Conservation (phyloP, 2,797 vertebrate genomes). For the Gallinago stenura region DNA sequence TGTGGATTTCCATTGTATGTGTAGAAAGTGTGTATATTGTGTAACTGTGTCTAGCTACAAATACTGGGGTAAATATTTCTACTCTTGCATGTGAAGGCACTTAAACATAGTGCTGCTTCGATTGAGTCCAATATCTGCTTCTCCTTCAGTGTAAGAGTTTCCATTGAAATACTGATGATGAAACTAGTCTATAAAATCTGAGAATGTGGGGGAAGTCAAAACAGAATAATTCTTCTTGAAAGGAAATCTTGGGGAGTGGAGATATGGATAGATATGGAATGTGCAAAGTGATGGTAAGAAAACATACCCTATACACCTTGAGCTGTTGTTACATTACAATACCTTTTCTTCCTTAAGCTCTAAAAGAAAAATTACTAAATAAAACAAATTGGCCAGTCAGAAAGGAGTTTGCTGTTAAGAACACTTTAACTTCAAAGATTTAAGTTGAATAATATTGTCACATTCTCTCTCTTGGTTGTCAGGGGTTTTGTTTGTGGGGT, state of each 20-base stretch:
- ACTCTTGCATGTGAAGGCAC: not conserved
- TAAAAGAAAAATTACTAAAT: not conserved
- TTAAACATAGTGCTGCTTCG: not conserved
- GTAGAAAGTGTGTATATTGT: not conserved
- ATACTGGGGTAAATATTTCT: not conserved
- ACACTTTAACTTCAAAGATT: not conserved
- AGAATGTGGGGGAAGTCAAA: not conserved
- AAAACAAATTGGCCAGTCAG: not conserved
- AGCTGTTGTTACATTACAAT: not conserved
- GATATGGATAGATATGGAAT: not conserved
- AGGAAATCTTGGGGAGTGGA: not conserved
- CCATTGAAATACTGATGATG: not conserved
- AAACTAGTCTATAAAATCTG: not conserved
- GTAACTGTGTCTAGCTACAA: not conserved
- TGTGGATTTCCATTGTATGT: not conserved
- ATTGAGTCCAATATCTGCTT: not conserved
- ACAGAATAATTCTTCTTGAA: not conserved
- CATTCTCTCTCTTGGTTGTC: not conserved
- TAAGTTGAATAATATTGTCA: not conserved
- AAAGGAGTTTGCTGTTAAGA: not conserved
- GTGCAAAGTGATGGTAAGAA: not conserved
- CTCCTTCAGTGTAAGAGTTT: not conserved
- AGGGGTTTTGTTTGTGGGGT: fast-evolving
- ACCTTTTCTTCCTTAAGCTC: not conserved
- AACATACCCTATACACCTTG: not conserved